Conservation (phyloP, 2,113 vertebrate species). For the Ondatra zibethicus region DNA sequence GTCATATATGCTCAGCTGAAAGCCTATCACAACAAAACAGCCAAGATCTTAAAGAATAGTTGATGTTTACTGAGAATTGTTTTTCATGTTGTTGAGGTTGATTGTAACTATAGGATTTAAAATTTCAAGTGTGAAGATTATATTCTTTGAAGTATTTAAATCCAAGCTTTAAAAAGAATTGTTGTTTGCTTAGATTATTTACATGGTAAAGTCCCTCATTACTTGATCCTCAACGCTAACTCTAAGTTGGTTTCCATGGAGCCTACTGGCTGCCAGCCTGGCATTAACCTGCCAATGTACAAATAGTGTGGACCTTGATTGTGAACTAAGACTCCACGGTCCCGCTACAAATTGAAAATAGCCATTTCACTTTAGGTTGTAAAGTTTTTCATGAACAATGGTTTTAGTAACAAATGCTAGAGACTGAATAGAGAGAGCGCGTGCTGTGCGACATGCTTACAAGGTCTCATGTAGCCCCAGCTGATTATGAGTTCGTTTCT, state of each 20-base stretch:
- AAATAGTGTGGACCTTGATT: conserved; percentile 54
- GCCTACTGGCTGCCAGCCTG: conserved; percentile 62
- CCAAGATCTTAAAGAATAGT: not conserved
- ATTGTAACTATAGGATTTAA: not conserved
- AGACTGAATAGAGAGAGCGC: not conserved
- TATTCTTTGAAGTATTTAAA: conserved; percentile 44
- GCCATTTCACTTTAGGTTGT: not conserved
- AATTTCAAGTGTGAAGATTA: not conserved
- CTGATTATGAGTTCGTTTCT: not conserved
- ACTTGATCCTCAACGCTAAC: conserved; percentile 57
- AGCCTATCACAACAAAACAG: not conserved
- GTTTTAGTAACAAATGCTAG: conserved; percentile 35
- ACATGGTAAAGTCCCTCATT: conserved; percentile 5
- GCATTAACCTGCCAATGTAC: conserved; percentile 51
- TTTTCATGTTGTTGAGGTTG: not conserved
- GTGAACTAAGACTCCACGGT: conserved; percentile 17
- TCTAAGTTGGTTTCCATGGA: conserved; percentile 65
- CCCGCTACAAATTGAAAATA: conserved; percentile 49
- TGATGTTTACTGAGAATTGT: not conserved
- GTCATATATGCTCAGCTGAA: not conserved
- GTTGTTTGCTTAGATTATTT: conserved; percentile 6
- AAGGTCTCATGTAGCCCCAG: not conserved
- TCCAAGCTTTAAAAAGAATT: not conserved
- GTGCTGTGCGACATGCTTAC: no score
- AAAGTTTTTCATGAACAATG: not conserved